A percentile compares a stretch with the other conserved stretches of the same genome.
phyloP scores from a whole-genome alignment of 1,140 invertebrate genomes.

The Conus ventricosus region DNA sequence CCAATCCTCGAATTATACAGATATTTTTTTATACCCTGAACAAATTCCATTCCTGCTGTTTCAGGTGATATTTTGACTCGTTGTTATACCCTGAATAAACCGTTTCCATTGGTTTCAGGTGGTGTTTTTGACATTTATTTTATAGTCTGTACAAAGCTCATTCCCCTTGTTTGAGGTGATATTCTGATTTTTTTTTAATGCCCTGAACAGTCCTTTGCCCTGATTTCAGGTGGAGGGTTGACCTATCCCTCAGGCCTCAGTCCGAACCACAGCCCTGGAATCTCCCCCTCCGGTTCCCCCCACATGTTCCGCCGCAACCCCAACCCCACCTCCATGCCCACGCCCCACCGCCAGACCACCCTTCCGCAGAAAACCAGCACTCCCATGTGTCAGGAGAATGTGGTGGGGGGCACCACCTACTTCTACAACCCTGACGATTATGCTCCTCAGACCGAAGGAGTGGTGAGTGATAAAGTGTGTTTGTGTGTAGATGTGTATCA shows the following conservation, averaged over 20 bases:
- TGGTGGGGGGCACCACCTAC: constrained; percentile 94
- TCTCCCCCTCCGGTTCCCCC: constrained; percentile 66
- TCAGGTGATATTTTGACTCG: no score
- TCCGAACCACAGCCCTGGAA: constrained; percentile 66
- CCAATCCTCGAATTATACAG: no score
- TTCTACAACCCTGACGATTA: constrained; percentile 83
- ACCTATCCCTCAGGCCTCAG: constrained; percentile 56
- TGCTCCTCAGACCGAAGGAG: constrained; percentile 67
- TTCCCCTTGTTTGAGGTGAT: no score
- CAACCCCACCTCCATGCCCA: constrained; percentile 55
- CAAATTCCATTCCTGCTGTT: no score
- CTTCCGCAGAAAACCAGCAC: constrained; percentile 45
- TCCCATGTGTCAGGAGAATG: constrained; percentile 85
- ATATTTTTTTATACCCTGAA: no score
- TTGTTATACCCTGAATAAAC: no score
- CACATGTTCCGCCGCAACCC: constrained; percentile 58
- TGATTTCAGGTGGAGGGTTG: constrained; percentile 37
- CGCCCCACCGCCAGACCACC: constrained; percentile 57
- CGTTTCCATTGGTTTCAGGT: no score
- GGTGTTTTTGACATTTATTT: no score
- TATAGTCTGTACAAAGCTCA: no score
- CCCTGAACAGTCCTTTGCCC: not conserved
- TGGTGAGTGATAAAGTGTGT: constrained; percentile 44
- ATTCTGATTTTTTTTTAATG: not conserved
- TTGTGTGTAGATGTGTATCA: not conserved